Evolutionary conservation across 2,113 vertebrate species (phyloP).

Genomic region (Alectura lathami): DNA sequence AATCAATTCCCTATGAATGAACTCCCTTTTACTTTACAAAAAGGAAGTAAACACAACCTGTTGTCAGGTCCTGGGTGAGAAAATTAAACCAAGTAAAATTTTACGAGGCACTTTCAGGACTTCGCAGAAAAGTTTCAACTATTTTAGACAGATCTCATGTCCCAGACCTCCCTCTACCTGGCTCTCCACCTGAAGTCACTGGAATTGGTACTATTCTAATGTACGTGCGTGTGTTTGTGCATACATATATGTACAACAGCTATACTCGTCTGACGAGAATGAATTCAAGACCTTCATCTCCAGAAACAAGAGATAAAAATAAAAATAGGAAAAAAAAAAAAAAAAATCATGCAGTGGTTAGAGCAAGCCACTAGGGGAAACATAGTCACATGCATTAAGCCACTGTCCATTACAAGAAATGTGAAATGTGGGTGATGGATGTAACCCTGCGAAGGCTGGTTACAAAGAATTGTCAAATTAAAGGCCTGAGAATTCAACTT

Average conservation of each 20-base stretch:
- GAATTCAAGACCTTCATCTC: neutral
- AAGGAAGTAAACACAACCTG: neutral
- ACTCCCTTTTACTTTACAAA: neutral
- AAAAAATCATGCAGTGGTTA: neutral
- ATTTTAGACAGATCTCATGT: neutral
- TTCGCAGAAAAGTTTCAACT: neutral
- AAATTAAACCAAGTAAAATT: neutral
- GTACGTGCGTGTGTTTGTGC: neutral
- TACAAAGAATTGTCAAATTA: neutral
- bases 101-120: neutral
- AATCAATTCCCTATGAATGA: slow-evolving; percentile 20
- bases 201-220: neutral
- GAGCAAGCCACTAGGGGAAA: slow-evolving; percentile 57
- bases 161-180: neutral
- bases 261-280: neutral
- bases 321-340: neutral
- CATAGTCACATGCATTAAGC: slow-evolving; percentile 34
- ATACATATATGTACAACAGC: neutral
- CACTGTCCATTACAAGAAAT: neutral
- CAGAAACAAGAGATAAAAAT: neutral
- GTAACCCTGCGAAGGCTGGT: neutral
- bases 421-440: neutral
- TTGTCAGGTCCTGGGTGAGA: neutral
- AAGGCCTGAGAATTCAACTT: neutral
- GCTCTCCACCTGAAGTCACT: neutral